A percentile compares a stretch with the other conserved stretches of the same genome.
phyloP scores from a whole-genome alignment of 2,888 invertebrate species.

The Conops quadrifasciatus region DNA sequence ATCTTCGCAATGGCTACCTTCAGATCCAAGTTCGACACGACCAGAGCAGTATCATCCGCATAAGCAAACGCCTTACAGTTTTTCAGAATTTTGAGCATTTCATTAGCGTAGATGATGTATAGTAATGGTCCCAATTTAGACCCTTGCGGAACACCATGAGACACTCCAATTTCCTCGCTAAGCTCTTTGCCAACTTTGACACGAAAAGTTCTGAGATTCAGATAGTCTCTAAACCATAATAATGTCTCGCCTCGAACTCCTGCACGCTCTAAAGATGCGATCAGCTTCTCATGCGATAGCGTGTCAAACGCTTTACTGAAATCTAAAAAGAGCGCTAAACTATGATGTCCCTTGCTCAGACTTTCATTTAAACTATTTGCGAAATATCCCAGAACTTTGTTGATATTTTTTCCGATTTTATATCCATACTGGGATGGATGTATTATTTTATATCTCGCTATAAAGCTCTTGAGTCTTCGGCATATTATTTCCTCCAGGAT shows the following conservation, averaged over 20 bases:
- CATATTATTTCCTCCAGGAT: slow-evolving; percentile 7
- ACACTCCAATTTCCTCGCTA: slow-evolving; percentile 2
- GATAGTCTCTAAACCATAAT: slow-evolving; percentile 18
- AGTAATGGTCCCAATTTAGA: neutral
- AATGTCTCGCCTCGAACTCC: slow-evolving; percentile 16
- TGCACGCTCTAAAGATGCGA: neutral
- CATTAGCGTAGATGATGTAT: neutral
- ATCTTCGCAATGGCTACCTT: neutral
- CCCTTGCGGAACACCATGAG: neutral
- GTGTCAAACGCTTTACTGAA: slow-evolving; percentile 29
- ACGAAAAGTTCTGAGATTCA: slow-evolving; percentile 1
- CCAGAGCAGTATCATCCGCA: neutral
- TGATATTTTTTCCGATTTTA: slow-evolving; percentile 7
- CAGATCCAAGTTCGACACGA: neutral
- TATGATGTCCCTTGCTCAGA: slow-evolving; percentile 6
- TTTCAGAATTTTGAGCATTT: neutral
- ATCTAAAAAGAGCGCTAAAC: slow-evolving; percentile 14
- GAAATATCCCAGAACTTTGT: slow-evolving; percentile 6
- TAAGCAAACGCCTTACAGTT: slow-evolving; percentile 1
- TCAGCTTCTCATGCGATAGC: slow-evolving; percentile 18
- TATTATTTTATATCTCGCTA: slow-evolving; percentile 21
- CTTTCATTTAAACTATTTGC: neutral
- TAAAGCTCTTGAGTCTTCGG: neutral
- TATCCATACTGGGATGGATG: slow-evolving; percentile 1
- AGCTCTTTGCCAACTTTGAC: neutral